These are phyloP conservation scores for Agrotis puta DNA, from an alignment of 2,888 invertebrate genomes.

Conservation along the genomic window DNA sequence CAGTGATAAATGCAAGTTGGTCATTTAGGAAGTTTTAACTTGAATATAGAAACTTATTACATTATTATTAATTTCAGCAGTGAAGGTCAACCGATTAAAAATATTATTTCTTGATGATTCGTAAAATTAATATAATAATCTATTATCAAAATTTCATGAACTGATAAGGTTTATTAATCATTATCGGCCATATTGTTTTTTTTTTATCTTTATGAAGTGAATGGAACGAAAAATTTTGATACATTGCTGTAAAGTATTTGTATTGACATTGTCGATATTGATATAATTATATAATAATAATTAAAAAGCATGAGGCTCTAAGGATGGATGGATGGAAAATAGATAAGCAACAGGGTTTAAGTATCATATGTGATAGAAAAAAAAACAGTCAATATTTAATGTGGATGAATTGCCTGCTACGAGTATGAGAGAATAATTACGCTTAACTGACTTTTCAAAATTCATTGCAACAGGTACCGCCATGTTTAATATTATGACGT, in stretches of 20 bases:
- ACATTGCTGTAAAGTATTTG: not conserved
- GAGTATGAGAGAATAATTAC: not conserved
- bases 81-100: constrained; percentile 12
- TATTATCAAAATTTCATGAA: constrained; percentile 22
- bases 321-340: too few species aligned
- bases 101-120: not conserved
- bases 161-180: constrained; percentile 31
- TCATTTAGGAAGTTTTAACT: not conserved
- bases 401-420: not conserved
- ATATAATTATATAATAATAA: not conserved
- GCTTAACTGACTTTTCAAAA: not conserved
- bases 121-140: not conserved
- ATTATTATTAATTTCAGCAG: not conserved
- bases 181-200: constrained; percentile 24
- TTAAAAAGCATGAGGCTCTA: too few species aligned
- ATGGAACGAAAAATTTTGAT: not conserved
- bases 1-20: too few species aligned
- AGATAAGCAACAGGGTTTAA: too few species aligned
- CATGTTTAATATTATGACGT: constrained; percentile 11
- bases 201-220: constrained; percentile 22
- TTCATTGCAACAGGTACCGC: not conserved
- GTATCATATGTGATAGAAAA: too few species aligned
- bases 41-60: not conserved
- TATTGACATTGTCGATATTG: not conserved
- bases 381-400: not conserved